Base-by-base conservation (phyloP, 1,140 invertebrate species). In the Samia ricini region DNA sequence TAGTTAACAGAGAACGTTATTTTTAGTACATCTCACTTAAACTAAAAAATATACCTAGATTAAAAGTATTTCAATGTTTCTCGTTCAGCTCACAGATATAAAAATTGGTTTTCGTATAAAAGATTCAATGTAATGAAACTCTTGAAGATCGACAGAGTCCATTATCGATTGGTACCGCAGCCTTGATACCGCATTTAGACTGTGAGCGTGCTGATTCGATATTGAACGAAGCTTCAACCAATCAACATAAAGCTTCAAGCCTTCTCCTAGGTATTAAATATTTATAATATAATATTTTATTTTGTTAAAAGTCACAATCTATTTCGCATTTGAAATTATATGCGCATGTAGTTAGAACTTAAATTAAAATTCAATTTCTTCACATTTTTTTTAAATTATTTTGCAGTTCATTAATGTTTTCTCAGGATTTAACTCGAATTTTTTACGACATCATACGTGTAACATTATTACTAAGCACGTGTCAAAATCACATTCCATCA, bases 371-470 rank as follows among this genome's bases (percentile, higher is more conserved):
- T n/a, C n/a, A n/a, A n/a, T n/a, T n/a, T n/a, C n/a, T n/a, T n/a
- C n/a, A n/a, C n/a, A n/a, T n/a, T n/a, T n/a, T n/a, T n/a, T n/a
- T n/a, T n/a, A n/a, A n/a, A n/a, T n/a, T n/a, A n/a, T n/a, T n/a
- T n/a, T n/a, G n/a, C n/a, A n/a, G n/a, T n/a, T n/a, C n/a, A n/a
- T n/a, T n/a, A n/a, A n/a, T n/a, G n/a, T n/a, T n/a, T n/a, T n/a
- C n/a, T n/a, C n/a, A n/a, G n/a, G n/a, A n/a, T n/a, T n/a, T n/a
- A n/a, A n/a, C n/a, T n/a, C n/a, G n/a, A n/a, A n/a, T 56, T 23
- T 65, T 65, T 54, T 69, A 69, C 24, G 20, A 58, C 3, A 29
- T 56, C 49, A 50, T 68, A 26, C 52, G 50, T 12, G 50, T 12
- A 29, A 42, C 18, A 23, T n/a, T 33, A 61, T 65, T 22, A 19